Conservation (phyloP, 2,888 invertebrate species). For the Bombylius major region DNA sequence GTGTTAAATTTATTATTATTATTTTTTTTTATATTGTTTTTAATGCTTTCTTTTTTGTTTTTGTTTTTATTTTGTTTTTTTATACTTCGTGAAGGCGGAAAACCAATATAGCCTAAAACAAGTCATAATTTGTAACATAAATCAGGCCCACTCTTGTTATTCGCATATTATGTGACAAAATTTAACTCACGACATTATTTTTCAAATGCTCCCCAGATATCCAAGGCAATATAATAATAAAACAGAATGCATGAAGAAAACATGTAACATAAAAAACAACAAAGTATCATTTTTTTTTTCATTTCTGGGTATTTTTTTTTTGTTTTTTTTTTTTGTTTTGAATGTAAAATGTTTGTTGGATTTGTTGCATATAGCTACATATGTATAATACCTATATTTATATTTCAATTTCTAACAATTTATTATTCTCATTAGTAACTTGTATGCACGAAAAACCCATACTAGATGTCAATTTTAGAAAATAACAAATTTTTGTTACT, state of each 20-base stretch:
- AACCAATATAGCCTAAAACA: neutral
- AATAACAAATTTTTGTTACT: neutral
- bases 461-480: constrained; percentile 5
- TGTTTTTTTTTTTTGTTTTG: too few relatives aligned
- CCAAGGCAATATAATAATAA: too few relatives aligned
- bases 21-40: too few relatives aligned
- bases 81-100: neutral
- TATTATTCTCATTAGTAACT: constrained; percentile 7
- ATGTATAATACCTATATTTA: too few relatives aligned
- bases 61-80: neutral
- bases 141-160: neutral
- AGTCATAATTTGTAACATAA: neutral
- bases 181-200: neutral
- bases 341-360: too few relatives aligned
- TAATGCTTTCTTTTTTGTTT: neutral
- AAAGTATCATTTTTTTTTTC: too few relatives aligned
- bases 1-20: too few relatives aligned
- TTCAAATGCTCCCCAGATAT: neutral
- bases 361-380: too few relatives aligned
- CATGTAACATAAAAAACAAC: too few relatives aligned
- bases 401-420: neutral
- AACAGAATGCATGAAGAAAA: too few relatives aligned
- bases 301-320: too few relatives aligned
- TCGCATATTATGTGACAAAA: neutral
- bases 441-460: constrained; percentile 8